Conservation (phyloP, 92 coral and sea anemone genomes). For the Epizoanthus illoricatus region DNA sequence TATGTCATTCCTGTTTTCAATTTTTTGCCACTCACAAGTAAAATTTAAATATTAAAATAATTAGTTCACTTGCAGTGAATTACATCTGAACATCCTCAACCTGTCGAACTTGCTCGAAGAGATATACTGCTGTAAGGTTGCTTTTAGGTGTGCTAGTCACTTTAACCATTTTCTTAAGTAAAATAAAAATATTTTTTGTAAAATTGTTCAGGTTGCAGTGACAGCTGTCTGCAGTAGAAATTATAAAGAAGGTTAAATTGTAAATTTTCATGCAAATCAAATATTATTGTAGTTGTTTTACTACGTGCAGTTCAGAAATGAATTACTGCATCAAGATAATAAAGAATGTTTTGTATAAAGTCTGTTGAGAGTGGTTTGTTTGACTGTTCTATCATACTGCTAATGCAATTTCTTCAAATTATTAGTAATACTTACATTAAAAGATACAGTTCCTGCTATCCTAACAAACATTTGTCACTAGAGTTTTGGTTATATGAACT, state of each 20-base stretch:
- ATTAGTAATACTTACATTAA: no score
- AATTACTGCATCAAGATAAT: conserved; percentile 3
- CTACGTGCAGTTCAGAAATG: conserved; percentile 6
- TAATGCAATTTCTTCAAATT: no score
- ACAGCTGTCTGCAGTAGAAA: background rate
- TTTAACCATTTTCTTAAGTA: background rate
- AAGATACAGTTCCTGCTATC: no score
- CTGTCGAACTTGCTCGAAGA: no score
- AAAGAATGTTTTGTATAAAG: conserved; percentile 20
- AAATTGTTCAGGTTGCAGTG: conserved; percentile 15
- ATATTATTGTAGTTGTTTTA: conserved; percentile 12
- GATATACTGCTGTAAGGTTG: conserved; percentile 11
- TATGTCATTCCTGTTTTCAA: no score
- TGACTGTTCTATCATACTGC: background rate
- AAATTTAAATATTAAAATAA: no score
- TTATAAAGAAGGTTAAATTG: conserved; percentile 8
- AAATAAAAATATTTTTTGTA: conserved; percentile 39
- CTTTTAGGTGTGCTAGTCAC: background rate
- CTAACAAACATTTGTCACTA: no score
- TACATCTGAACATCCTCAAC: no score
- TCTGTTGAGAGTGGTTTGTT: background rate
- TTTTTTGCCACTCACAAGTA: no score
- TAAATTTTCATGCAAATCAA: conserved; percentile 14
- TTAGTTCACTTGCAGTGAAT: no score
- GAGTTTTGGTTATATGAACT: no score